These are phyloP conservation scores for crab-eating macaque (Macaca fascicularis) DNA, from an alignment of 2,113 vertebrate genomes.

Conservation along the genomic window T2T-MFA8v1.1 NC_088379.1:42463001-42463500, in stretches of 20 bases:
- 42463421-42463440: neutral
- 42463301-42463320: neutral
- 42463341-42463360: neutral
- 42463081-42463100: no score
- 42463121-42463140: no score
- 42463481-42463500: neutral
- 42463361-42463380: neutral
- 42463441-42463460: neutral
- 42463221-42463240: neutral
- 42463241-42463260: neutral
- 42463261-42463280: neutral
- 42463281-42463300: neutral
- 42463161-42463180: no score
- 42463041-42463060: no score
- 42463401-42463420: neutral
- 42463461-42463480: neutral
- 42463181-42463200: no score
- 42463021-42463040: no score
- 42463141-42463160: no score
- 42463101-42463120: no score
- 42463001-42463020: no score
- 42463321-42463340: neutral
- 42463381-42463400: neutral
- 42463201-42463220: neutral
- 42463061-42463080: no score